These are phyloP conservation scores for Sigmodon hispidus DNA, from an alignment of 2,113 vertebrate species.

Conservation along the genomic window DNA sequence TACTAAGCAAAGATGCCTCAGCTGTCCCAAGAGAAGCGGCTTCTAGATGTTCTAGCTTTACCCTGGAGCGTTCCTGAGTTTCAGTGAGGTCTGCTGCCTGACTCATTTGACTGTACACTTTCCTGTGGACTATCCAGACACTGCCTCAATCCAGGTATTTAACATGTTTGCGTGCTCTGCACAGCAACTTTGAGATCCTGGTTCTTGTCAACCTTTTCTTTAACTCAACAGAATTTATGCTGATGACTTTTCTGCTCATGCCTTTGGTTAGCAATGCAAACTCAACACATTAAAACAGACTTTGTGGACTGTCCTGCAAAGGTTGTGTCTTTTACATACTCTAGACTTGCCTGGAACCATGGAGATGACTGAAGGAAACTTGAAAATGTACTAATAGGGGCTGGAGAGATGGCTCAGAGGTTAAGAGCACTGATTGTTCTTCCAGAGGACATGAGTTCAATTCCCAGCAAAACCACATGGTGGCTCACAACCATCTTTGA, in stretches of 20 bases:
- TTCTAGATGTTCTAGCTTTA: neutral
- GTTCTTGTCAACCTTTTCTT: neutral
- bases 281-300: neutral
- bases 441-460: too few species aligned
- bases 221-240: neutral
- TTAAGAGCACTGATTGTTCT: too few species aligned
- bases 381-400: neutral
- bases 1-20: neutral
- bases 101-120: neutral
- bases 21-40: neutral
- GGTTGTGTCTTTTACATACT: neutral
- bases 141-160: neutral
- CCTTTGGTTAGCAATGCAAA: neutral
- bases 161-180: neutral
- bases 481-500: too few species aligned
- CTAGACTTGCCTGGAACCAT: neutral
- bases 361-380: neutral
- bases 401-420: too few species aligned
- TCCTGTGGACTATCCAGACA: neutral
- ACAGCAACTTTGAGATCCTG: neutral
- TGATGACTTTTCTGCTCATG: neutral
- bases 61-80: neutral
- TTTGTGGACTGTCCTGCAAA: neutral
- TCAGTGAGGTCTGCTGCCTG: neutral
- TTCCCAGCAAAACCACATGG: too few species aligned